phyloP scores from a whole-genome alignment of 2,888 invertebrate genomes.

The Pimpla rufipes region DNA sequence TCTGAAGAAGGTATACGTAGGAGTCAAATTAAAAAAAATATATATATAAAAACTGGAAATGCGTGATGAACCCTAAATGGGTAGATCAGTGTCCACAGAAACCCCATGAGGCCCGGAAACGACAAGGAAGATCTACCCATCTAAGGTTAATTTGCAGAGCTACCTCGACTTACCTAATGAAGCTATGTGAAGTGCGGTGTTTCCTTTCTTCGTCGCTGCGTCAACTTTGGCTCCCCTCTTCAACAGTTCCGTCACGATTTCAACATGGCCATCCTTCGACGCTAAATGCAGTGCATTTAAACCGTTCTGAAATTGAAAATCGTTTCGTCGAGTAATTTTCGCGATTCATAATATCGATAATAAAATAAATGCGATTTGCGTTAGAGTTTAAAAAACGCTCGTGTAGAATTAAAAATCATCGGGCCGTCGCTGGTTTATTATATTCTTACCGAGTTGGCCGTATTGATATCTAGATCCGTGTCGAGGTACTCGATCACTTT shows the following conservation, averaged over 20 bases:
- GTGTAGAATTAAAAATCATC: background rate
- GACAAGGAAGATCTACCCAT: too few relatives aligned
- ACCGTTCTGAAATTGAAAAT: constrained; percentile 91
- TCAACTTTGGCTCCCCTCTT: constrained; percentile 96
- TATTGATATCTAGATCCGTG: constrained; percentile 98
- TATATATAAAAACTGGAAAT: too few relatives aligned
- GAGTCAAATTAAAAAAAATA: too few relatives aligned
- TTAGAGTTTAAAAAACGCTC: background rate
- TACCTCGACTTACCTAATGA: constrained; percentile 88
- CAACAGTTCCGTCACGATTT: constrained; percentile 96
- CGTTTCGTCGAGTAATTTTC: background rate
- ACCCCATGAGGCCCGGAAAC: too few relatives aligned
- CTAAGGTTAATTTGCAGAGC: background rate
- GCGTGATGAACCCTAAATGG: too few relatives aligned
- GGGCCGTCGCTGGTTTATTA: background rate
- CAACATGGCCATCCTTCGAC: constrained; percentile 98
- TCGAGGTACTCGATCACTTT: constrained; percentile 97
- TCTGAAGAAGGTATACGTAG: too few relatives aligned
- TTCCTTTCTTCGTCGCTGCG: constrained; percentile 98
- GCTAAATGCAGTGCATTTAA: constrained; percentile 98
- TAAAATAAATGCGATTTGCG: background rate
- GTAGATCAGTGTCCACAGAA: too few relatives aligned
- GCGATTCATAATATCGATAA: background rate
- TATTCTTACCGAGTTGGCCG: constrained; percentile 94
- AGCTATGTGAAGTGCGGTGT: constrained; percentile 98